Conservation (phyloP, 2,113 vertebrate genomes). For the Thermophis baileyi region DNA sequence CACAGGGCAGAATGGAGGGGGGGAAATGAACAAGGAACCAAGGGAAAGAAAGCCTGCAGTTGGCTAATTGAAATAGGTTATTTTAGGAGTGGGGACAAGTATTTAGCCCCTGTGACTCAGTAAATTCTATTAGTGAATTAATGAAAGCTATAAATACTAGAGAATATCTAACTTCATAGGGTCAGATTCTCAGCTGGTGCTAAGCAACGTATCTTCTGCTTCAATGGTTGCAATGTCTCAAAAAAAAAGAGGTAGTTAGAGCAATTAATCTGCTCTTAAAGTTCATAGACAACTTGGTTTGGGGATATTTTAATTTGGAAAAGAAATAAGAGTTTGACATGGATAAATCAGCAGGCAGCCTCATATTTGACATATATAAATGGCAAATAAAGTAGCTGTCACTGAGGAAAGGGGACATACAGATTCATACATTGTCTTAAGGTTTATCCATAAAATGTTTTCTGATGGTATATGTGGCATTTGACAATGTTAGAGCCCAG, state of each 20-base stretch:
- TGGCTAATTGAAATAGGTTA: not conserved
- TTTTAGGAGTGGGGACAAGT: not conserved
- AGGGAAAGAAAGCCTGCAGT: not conserved
- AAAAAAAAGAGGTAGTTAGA: not conserved
- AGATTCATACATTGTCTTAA: conserved; percentile 45
- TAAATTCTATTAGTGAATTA: not conserved
- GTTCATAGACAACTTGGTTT: not conserved
- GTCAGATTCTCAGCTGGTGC: not conserved
- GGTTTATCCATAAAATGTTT: conserved; percentile 57
- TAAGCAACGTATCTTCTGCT: not conserved
- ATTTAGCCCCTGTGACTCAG: not conserved
- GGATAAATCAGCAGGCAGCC: not conserved
- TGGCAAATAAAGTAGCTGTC: conserved; percentile 35
- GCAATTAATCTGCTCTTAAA: not conserved
- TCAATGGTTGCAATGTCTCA: not conserved
- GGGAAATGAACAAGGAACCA: not conserved
- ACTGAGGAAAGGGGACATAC: conserved; percentile 8
- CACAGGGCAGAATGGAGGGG: not conserved
- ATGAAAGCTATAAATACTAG: not conserved
- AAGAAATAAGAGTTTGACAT: not conserved
- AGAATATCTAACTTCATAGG: not conserved
- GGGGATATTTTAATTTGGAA: not conserved
- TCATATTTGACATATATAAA: conserved; percentile 33
- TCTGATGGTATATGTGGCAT: conserved; percentile 46
- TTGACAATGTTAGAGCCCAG: conserved; percentile 51